Base-by-base conservation (phyloP, 1,140 invertebrate species). In the Hylaeus anthracinus region DNA sequence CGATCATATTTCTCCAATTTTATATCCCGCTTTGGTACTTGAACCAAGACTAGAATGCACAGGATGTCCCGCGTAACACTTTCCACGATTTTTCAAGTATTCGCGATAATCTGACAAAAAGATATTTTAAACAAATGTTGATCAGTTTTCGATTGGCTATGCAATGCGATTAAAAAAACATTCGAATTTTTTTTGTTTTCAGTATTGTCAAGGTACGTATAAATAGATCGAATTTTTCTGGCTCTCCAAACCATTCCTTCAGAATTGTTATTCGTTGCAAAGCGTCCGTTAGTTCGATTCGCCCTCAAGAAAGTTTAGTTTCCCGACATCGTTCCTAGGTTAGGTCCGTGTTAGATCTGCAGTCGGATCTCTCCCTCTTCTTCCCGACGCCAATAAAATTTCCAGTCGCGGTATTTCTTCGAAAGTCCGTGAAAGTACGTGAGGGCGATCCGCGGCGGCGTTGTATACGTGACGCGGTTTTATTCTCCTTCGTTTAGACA, bases 401-500 rank as follows among this genome's bases (percentile, higher is more conserved):
- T 53, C 72, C 45, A n/a, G 37, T 15, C 9, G 67, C 15, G 69
- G 74, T 63, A 81, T 48, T 86, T 81, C 74, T 70, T 72, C 66
- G 65, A 64, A 64, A 56, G 72, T 70, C 76, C 78, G 81, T 48
- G 56, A n/a, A n/a, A n/a, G 63, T 82, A 89, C 87, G 87, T 88
- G 80, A 80, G 73, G 67, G 64, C 74, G 79, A 84, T 87, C 83
- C 85, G 80, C 86, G 85, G 82, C 79, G 26, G 26, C 81, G 79
- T 5, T 78, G 78, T 75, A 78, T 84, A 91, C 90, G 89, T 90
- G 89, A 89, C 83, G 86, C 79, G 82, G 89, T 86, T 83, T 65
- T 84, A 85, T 81, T 90, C 88, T 87, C 64, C 84, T 86, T 77
- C 81, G 45, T 56, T 79, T 80, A 15, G 48, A 56, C 48, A 10